Evolutionary conservation across 2,797 vertebrate genomes (phyloP).

Genomic region (Channa striata): DNA sequence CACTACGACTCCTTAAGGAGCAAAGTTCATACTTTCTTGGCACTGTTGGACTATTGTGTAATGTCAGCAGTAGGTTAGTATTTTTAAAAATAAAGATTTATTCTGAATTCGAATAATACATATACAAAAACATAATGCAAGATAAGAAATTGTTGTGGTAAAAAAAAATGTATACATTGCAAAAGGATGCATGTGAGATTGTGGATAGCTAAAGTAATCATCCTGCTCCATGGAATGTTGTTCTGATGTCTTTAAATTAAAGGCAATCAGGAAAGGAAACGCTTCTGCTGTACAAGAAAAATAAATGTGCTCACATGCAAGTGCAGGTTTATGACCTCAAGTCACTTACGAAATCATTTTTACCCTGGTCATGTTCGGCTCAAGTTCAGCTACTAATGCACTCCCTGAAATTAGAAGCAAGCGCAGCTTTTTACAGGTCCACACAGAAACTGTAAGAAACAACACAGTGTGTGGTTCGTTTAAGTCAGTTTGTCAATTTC

Average conservation of each 20-base stretch:
- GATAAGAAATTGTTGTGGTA: too few relatives aligned
- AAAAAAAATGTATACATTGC: too few relatives aligned
- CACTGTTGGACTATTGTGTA: background rate
- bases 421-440: background rate
- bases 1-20: background rate
- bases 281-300: background rate
- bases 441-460: too few relatives aligned
- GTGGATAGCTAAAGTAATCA: background rate
- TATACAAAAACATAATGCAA: background rate
- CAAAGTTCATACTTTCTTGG: background rate
- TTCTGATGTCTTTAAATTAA: background rate
- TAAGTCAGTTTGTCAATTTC: background rate
- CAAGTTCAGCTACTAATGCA: background rate
- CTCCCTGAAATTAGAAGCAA: background rate
- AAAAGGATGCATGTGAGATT: too few relatives aligned
- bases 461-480: background rate
- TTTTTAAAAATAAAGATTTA: background rate
- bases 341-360: background rate
- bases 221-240: background rate
- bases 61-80: background rate
- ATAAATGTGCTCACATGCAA: background rate
- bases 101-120: constrained; percentile 3
- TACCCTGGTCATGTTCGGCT: background rate
- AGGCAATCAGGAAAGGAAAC: background rate
- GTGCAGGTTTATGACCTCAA: background rate